phyloP scores from a whole-genome alignment of 2,888 invertebrate genomes.

The Furcula furcula region DNA sequence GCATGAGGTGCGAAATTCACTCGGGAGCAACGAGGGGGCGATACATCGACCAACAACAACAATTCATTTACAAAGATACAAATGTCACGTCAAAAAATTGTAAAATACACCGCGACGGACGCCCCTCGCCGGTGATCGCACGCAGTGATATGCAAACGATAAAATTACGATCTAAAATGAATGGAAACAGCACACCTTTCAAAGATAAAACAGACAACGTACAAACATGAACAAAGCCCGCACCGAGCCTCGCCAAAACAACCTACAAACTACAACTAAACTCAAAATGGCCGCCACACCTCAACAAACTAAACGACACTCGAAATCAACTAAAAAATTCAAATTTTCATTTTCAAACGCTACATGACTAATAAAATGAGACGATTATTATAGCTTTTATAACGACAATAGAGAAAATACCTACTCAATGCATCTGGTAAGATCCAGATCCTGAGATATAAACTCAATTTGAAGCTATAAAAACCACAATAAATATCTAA shows the following conservation, averaged over 20 bases:
- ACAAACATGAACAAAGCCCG: slow-evolving; percentile 50
- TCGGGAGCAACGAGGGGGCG: slow-evolving; percentile 59
- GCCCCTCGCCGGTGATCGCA: slow-evolving; percentile 52
- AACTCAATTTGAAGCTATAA: too few relatives aligned
- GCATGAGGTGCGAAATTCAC: slow-evolving; percentile 68
- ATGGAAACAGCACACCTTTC: slow-evolving; percentile 38
- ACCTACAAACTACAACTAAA: slow-evolving; percentile 65
- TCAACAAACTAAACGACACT: slow-evolving; percentile 47
- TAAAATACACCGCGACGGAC: slow-evolving; percentile 44
- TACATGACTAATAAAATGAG: slow-evolving; percentile 26
- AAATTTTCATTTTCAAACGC: slow-evolving; percentile 44
- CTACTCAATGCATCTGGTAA: too few relatives aligned
- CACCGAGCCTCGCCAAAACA: slow-evolving; percentile 40
- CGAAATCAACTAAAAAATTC: slow-evolving; percentile 61
- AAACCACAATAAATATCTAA: slow-evolving; percentile 31
- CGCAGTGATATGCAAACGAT: slow-evolving; percentile 69
- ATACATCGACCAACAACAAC: slow-evolving; percentile 54
- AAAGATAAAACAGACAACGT: slow-evolving; percentile 40
- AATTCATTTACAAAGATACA: slow-evolving; percentile 63
- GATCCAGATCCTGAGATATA: too few relatives aligned
- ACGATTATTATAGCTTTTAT: not conserved
- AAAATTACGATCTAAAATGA: slow-evolving; percentile 62
- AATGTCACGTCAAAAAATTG: slow-evolving; percentile 56
- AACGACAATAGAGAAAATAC: too few relatives aligned
- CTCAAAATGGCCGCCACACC: slow-evolving; percentile 50